These are phyloP conservation scores for Cryptocheilus praepositus DNA, from an alignment of 2,888 invertebrate species.

Conservation along the genomic window DNA sequence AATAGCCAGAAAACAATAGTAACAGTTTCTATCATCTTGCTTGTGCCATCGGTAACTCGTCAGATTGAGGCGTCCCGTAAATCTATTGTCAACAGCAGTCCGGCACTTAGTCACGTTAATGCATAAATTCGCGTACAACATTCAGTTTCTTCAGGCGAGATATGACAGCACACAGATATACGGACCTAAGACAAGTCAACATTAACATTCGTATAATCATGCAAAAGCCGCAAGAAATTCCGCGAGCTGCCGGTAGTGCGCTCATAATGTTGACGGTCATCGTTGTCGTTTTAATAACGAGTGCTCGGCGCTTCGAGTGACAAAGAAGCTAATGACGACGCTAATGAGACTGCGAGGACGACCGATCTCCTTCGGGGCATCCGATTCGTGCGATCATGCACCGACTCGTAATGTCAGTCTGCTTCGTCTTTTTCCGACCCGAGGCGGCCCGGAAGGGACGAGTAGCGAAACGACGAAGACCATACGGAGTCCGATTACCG, in stretches of 20 bases:
- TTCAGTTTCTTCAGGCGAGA: background rate
- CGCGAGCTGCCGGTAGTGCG: conserved; percentile 18
- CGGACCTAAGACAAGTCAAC: background rate
- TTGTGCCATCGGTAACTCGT: too few species aligned
- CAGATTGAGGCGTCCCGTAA: too few species aligned
- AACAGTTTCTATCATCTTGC: too few species aligned
- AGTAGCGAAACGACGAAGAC: conserved; percentile 15
- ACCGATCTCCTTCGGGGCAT: conserved; percentile 45
- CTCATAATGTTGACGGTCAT: conserved; percentile 32
- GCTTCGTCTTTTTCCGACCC: conserved; percentile 17
- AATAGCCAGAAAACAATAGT: too few species aligned
- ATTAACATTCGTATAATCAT: conserved; percentile 10
- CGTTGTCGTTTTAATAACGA: conserved; percentile 33
- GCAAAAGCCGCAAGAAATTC: conserved; percentile 19
- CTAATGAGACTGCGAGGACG: conserved; percentile 40
- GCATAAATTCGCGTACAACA: too few species aligned
- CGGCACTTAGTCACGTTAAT: too few species aligned
- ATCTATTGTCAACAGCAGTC: too few species aligned
- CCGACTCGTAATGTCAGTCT: conserved; percentile 40
- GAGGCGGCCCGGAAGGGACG: conserved; percentile 24
- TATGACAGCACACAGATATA: background rate
- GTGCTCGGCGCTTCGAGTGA: conserved; percentile 21
- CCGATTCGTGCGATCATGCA: conserved; percentile 42
- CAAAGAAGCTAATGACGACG: conserved; percentile 45
- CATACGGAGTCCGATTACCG: background rate